Base-by-base conservation (phyloP, 2,113 vertebrate species). In the Aegotheles bennettii region DNA sequence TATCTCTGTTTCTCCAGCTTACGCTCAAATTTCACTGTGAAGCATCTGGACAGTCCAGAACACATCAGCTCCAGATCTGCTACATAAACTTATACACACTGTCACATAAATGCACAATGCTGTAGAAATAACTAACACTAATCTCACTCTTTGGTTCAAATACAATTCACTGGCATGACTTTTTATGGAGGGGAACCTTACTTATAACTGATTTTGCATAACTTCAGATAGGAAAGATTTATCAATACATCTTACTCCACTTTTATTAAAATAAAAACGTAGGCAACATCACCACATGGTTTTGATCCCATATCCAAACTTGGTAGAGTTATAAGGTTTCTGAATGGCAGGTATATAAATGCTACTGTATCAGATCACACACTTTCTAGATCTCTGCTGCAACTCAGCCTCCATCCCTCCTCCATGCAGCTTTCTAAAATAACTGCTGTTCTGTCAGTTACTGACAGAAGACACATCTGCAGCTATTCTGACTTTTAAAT, bases 381-480 rank as follows among this genome's bases (percentile, higher is more conserved):
- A 86, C 92, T 96, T 94, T 82, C 82, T 93, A 87, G 85, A 92
- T 71, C 57, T 56, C 35, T 48, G 6, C 48, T 90, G 60, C 33
- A 81, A 73, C 54, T 82, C 93, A 93, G 57, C 83, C 64, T 92
- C 57, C 85, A 71, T 56, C 51, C 83, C 81, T 93, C 83, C 93
- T 86, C 93, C 93, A 89, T 19, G n/a, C 28, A 95, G 80, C 56
- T 87, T 88, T 89, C 80, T 82, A 87, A 89, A 97, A 95, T 90
- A 95, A 79, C 33, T 92, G 51, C 70, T 87, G 24, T 87, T 87
- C 83, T 63, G n/a, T 86, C 76, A 92, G 29, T 65, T 61, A 86
- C 80, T 86, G 73, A 48, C 50, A 90, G 79, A 96, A 85, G 50
- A 89, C 42, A 89, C 85, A 94, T 87, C 83, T 95, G 90, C 78